Evolutionary conservation across 2,797 vertebrate species (phyloP), one percentile per base, ranked within the genome.

Genomic region (Notoglanidium macrostoma): DNA sequence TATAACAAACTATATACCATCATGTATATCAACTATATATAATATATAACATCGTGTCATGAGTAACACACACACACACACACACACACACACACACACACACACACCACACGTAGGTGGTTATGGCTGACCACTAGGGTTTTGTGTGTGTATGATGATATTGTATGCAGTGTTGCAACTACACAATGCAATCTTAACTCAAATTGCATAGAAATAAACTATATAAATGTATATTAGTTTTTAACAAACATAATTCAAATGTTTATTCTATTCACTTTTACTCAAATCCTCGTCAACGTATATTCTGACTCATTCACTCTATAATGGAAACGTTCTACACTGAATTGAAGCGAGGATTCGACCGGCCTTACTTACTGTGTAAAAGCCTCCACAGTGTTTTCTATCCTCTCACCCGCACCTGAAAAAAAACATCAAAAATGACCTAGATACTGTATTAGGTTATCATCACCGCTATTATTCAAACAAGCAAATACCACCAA

Each of bases 331-430:
- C 49, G 11, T 3, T 1, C 2, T 32, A 3, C 1, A 78, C 8
- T 35, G 51, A 35, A 55, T 2, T 11, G 23, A 49, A 74, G 0
- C 5, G 19, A 59, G 46, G 46, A 49, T 49, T 10, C 9, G 40
- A 44, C 40, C 12, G 63, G 23, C 15, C 12, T 63, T 79, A 96
- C 97, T 96, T 91, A 98, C 97, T 98, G 89, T 77, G 93, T 94
- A 91, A 97, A 96, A 0, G 97, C 97, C 84, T 95, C 96, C 90
- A 98, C 94, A 23, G 97, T 98, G 92, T 92, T 95, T 86, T 98
- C 97, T 78, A 97, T 94, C 82, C 90, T 94, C 91, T 98, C 97
- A 17, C 97, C 97, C 14, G 93, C 94, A 88, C 96, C 97, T 98
- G 91, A 49, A 6, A 35, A 49, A 49, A 82, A 63, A 0, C 7